These are phyloP conservation scores for Nipponacmea schrenckii DNA, from an alignment of 2,888 invertebrate genomes.

Conservation along the genomic window DNA sequence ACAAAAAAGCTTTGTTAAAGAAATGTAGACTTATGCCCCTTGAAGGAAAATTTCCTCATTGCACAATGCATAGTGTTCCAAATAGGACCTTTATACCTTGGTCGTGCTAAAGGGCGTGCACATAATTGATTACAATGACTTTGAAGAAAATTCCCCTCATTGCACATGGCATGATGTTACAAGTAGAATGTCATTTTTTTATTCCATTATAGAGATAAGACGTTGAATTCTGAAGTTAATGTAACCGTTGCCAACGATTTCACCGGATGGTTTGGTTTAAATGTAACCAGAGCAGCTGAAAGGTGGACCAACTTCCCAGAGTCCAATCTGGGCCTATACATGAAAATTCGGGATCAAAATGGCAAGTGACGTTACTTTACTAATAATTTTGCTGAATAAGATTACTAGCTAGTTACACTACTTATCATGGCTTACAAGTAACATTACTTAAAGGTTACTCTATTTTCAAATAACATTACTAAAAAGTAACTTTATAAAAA, in stretches of 20 bases:
- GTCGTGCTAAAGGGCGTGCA: no score
- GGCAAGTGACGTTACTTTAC: slow-evolving; percentile 38
- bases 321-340: slow-evolving; percentile 81
- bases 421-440: no score
- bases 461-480: no score
- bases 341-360: slow-evolving; percentile 47
- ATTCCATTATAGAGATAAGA: slow-evolving; percentile 46
- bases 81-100: no score
- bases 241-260: slow-evolving; percentile 71
- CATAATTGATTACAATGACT: background rate
- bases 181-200: no score
- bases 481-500: no score
- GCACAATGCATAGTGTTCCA: no score
- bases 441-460: background rate
- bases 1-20: no score
- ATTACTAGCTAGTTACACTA: no score
- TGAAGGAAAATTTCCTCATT: no score
- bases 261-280: slow-evolving; percentile 88
- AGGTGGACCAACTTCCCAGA: slow-evolving; percentile 84
- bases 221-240: slow-evolving; percentile 46
- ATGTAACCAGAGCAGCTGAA: slow-evolving; percentile 81
- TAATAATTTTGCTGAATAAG: background rate
- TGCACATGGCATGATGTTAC: background rate
- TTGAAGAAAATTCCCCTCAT: background rate
- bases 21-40: no score